These are phyloP conservation scores for Zophobas morio DNA, from an alignment of 1,140 invertebrate genomes.

Conservation along the genomic window DNA sequence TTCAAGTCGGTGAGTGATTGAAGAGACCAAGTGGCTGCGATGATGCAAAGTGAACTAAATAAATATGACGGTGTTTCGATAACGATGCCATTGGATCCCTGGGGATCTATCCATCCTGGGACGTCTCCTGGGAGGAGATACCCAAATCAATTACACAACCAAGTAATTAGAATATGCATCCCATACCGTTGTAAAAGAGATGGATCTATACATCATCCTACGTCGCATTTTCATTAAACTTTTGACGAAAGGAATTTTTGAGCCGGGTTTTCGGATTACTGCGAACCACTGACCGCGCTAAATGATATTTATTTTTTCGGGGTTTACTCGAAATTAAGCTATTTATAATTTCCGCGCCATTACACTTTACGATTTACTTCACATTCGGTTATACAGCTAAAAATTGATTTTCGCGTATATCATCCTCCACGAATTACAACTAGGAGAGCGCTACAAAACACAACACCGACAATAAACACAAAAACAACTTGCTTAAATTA, in stretches of 20 bases:
- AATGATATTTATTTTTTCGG: slow-evolving; percentile 48
- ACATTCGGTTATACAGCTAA: slow-evolving; percentile 25
- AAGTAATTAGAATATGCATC: slow-evolving; percentile 62
- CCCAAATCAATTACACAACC: slow-evolving; percentile 60
- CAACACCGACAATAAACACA: too few relatives aligned
- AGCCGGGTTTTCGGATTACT: neutral
- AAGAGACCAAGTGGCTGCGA: slow-evolving; percentile 41
- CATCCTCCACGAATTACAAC: neutral
- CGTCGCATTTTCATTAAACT: slow-evolving; percentile 27
- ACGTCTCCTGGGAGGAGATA: slow-evolving; percentile 55
- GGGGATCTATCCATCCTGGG: slow-evolving; percentile 58
- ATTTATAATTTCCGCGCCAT: slow-evolving; percentile 53
- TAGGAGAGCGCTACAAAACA: too few relatives aligned
- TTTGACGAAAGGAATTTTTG: neutral
- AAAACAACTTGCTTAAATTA: too few relatives aligned
- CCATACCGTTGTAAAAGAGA: slow-evolving; percentile 17
- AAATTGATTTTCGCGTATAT: slow-evolving; percentile 38
- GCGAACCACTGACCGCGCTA: slow-evolving; percentile 17
- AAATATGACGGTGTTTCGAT: slow-evolving; percentile 58
- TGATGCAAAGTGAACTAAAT: slow-evolving; percentile 52
- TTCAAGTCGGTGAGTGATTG: slow-evolving; percentile 27
- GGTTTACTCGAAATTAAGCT: slow-evolving; percentile 47
- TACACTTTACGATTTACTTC: slow-evolving; percentile 48
- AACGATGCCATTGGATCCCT: slow-evolving; percentile 57
- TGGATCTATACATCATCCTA: slow-evolving; percentile 17